These are phyloP conservation scores for Antechinus stuartii DNA, from an alignment of 2,113 vertebrate genomes.

Conservation along the genomic window DNA sequence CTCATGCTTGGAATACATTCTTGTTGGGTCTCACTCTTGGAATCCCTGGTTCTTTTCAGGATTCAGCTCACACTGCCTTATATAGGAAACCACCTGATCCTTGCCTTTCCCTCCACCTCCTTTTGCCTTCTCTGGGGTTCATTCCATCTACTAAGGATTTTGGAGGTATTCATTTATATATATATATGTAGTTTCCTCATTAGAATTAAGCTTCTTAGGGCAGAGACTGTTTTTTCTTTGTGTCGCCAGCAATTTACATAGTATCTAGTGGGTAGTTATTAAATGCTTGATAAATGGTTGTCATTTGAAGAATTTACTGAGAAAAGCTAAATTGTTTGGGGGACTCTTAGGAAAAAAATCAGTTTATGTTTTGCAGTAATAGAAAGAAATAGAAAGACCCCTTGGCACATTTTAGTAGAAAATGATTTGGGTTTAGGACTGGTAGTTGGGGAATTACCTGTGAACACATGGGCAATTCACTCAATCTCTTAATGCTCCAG, in stretches of 20 bases:
- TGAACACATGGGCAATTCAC: background rate
- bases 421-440: background rate
- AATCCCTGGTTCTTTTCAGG: background rate
- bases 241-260: background rate
- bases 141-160: background rate
- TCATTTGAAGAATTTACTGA: background rate
- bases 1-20: background rate
- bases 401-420: background rate
- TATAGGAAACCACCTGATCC: background rate
- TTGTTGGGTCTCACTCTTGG: background rate
- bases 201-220: background rate
- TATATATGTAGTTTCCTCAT: background rate
- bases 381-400: background rate
- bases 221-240: background rate
- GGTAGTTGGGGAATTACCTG: background rate
- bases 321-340: background rate
- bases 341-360: background rate
- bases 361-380: background rate
- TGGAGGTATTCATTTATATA: background rate
- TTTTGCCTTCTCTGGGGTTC: background rate
- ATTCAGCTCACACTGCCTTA: background rate
- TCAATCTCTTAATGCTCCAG: background rate
- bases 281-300: background rate
- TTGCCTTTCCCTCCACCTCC: too few relatives aligned
- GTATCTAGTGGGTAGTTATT: background rate